These are phyloP conservation scores for Leptinotarsa tumamoca DNA, from an alignment of 2,888 invertebrate genomes.

Conservation along the genomic window DNA sequence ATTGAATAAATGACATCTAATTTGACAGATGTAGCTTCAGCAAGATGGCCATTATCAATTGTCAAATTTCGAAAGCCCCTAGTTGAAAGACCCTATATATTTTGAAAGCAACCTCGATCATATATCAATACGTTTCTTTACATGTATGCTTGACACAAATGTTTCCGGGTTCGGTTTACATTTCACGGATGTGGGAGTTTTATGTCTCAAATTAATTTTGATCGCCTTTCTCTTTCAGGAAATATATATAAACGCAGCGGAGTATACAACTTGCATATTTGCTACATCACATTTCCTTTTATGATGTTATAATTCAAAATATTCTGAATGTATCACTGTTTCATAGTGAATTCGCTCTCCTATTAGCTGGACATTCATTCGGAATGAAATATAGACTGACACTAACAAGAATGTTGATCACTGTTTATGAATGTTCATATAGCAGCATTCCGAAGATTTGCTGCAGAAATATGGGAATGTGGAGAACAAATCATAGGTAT, in stretches of 20 bases:
- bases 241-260: background rate
- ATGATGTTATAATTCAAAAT: conserved; percentile 12
- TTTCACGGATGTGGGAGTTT: background rate
- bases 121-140: no score
- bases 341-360: conserved; percentile 1
- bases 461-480: conserved; percentile 21
- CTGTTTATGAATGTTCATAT: conserved; percentile 8
- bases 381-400: conserved; percentile 25
- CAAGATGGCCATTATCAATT: no score
- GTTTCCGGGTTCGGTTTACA: background rate
- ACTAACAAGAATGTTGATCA: conserved; percentile 26
- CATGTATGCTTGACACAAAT: background rate
- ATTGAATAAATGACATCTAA: no score
- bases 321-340: conserved; percentile 11
- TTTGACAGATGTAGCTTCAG: no score
- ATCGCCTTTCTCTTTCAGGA: conserved; percentile 8
- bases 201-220: conserved; percentile 1
- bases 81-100: no score
- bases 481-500: conserved; percentile 23
- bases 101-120: no score
- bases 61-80: no score
- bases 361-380: conserved; percentile 13
- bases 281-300: conserved; percentile 1
- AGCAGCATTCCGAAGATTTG: conserved; percentile 21
- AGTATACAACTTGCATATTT: background rate